phyloP scores from a whole-genome alignment of 2,888 invertebrate genomes.

The Furcula furcula region DNA sequence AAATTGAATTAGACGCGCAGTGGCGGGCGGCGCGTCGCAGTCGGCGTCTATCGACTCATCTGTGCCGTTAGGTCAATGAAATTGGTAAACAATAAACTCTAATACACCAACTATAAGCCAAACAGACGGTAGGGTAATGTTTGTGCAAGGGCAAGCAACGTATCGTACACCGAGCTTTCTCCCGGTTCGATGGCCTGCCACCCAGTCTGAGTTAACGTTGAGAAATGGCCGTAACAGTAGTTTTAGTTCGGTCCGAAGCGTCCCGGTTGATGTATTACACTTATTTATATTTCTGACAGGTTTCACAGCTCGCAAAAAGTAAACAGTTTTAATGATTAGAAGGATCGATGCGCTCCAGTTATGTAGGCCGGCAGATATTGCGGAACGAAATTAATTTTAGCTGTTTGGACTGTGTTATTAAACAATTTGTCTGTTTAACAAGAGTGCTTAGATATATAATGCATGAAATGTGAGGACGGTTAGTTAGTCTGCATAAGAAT shows the following conservation, averaged over 20 bases:
- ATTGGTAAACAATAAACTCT: constrained; percentile 23
- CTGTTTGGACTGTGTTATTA: neutral
- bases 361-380: constrained; percentile 9
- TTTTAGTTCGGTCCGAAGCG: constrained; percentile 35
- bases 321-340: constrained; percentile 11
- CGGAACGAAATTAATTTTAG: constrained; percentile 3
- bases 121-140: constrained; percentile 23
- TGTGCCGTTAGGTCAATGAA: constrained; percentile 3
- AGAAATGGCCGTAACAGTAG: constrained; percentile 38
- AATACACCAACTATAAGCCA: neutral
- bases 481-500: constrained; percentile 10
- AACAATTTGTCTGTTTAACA: neutral
- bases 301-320: constrained; percentile 17
- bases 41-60: constrained; percentile 11
- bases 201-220: constrained; percentile 30
- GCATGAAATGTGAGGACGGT: neutral
- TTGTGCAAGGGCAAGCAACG: constrained; percentile 29
- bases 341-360: constrained; percentile 14
- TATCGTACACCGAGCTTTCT: constrained; percentile 47
- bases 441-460: too few species aligned
- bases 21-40: constrained; percentile 17
- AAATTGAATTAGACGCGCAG: constrained; percentile 55
- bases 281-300: constrained; percentile 24
- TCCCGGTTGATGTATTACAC: constrained; percentile 28
- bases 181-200: constrained; percentile 48